Percentiles rank a stretch among this genome's conserved stretches.
These are phyloP conservation scores for Acanthornis magna DNA, from an alignment of 2,797 vertebrate species.

Conservation along the genomic window DNA sequence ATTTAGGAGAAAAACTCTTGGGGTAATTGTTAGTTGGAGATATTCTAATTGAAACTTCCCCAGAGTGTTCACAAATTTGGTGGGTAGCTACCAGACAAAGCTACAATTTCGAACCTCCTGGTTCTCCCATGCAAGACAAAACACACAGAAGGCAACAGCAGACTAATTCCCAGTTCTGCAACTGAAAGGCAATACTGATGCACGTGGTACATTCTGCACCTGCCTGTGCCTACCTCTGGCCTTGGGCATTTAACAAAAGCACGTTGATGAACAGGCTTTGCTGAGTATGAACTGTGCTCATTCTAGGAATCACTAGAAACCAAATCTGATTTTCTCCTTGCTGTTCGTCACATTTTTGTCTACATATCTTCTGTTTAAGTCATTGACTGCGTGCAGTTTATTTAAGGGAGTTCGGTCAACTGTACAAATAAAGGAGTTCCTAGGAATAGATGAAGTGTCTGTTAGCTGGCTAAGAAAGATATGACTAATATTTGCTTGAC, in stretches of 20 bases:
- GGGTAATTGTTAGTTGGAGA: conserved; percentile 12
- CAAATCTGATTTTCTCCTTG: neutral
- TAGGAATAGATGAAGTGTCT: neutral
- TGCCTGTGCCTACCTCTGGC: neutral
- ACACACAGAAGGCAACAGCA: neutral
- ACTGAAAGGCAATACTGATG: neutral
- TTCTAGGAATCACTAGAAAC: neutral
- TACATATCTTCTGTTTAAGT: neutral
- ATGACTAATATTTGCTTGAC: neutral
- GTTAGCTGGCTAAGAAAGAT: neutral
- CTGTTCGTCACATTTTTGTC: neutral
- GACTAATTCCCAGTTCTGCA: neutral
- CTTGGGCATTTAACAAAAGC: neutral
- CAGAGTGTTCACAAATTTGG: neutral
- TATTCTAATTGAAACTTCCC: conserved; percentile 35
- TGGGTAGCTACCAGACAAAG: neutral
- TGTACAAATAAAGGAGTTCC: neutral
- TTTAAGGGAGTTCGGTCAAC: neutral
- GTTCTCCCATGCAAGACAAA: neutral
- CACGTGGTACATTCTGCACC: too few species aligned
- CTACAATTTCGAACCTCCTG: neutral
- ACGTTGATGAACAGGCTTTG: neutral
- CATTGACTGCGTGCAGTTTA: neutral
- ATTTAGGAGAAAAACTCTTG: conserved; percentile 6
- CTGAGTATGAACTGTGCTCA: neutral